Evolutionary conservation across 1,140 invertebrate genomes (phyloP).

Genomic region (Bombus breviceps): DNA sequence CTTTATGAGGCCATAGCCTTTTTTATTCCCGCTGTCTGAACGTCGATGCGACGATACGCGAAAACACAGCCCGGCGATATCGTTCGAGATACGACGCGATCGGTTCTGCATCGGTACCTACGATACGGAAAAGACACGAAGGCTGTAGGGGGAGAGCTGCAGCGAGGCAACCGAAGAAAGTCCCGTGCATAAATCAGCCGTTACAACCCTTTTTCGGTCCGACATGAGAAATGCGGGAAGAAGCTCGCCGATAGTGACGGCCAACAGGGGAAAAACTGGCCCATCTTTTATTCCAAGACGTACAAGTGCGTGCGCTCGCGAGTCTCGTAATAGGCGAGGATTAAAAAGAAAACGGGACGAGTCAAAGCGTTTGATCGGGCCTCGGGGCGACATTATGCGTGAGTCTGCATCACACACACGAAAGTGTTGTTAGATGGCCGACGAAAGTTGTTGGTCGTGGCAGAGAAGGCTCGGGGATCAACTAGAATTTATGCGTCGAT

Average conservation of each 20-base stretch:
- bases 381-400: constrained; percentile 30
- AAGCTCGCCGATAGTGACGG: constrained; percentile 41
- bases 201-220: constrained; percentile 59
- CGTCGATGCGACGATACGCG: constrained; percentile 39
- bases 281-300: constrained; percentile 69
- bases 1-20: constrained; percentile 45
- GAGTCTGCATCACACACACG: background rate
- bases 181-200: constrained; percentile 57
- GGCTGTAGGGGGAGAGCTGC: background rate
- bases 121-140: constrained; percentile 36
- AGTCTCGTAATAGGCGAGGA: background rate
- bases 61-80: constrained; percentile 51
- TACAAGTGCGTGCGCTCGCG: constrained; percentile 38
- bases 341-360: background rate
- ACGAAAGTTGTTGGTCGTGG: constrained; percentile 4
- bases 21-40: constrained; percentile 30
- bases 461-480: background rate
- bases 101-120: constrained; percentile 59
- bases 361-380: constrained; percentile 43
- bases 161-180: constrained; percentile 41
- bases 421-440: background rate
- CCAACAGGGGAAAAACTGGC: constrained; percentile 50
- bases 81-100: constrained; percentile 61
- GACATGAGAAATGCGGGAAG: constrained; percentile 57
- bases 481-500: constrained; percentile 10